Base-by-base conservation (phyloP, 2,888 invertebrate genomes). In the Thymelicus acteon region DNA sequence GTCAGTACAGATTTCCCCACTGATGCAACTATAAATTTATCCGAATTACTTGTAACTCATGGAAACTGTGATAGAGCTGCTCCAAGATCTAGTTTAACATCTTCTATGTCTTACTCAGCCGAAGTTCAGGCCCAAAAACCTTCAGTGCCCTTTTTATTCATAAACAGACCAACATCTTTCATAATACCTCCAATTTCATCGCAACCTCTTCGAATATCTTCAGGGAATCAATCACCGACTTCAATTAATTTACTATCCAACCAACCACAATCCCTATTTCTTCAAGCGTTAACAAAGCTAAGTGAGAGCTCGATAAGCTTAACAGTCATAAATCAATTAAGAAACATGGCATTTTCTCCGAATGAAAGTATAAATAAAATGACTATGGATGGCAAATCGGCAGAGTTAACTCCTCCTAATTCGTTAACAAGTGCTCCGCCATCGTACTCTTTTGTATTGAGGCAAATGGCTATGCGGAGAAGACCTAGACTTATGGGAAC, bases 361-460 rank as follows among this genome's bases (percentile, higher is more conserved):
- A 65, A 54, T 15, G 60, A 61, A 31, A 65, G 65, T 49, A 13
- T 65, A 1, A 47, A 54, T 71, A 65, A 65, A 65, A 54, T 54
- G 15, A 39, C 10, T 48, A 69, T 64, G 40, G 67, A 64, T 40
- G 69, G 74, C 8, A 75, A 76, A 57, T 78, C 81, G 19, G 78
- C 80, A 13, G 88, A 90, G 54, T 66, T 88, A 44, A 81, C 87
- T 0, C 85, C 93, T 7, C 93, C 93, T 4, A 85, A 87, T 74
- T 93, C 93, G 0, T 78, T 92, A n/a, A 77, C 82, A 0, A 91
- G 85, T 72, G 93, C 93, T 7, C 93, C 93, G 4, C 93, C 93
- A 0, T 91, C 92, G 0, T 93, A 93, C 78, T 91, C 93, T 0
- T 93, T 90, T 74, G 93, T 93, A 7, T 80, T 92, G 66, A 79